These are phyloP conservation scores for Zenarchopterus dispar DNA, from an alignment of 2,797 vertebrate species.

Conservation along the genomic window DNA sequence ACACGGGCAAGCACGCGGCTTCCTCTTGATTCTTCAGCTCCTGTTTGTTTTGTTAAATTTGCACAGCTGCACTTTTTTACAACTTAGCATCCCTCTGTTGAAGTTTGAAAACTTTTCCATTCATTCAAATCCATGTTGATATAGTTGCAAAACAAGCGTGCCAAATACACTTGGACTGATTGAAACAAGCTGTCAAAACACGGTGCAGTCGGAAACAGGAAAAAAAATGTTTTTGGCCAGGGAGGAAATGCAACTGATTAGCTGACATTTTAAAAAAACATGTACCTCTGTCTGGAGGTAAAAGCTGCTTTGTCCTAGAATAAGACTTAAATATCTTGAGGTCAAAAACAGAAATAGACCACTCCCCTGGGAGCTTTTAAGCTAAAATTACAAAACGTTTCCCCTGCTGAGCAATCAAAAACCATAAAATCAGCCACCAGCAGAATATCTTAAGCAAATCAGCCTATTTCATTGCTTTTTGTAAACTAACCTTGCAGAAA, in stretches of 20 bases:
- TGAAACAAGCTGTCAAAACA: slow-evolving; percentile 40
- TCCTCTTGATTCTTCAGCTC: slow-evolving; percentile 14
- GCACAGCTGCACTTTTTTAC: slow-evolving; percentile 29
- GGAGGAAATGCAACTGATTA: slow-evolving; percentile 23
- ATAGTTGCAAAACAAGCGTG: slow-evolving; percentile 16
- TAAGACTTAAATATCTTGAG: slow-evolving; percentile 38
- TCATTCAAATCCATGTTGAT: slow-evolving; percentile 27
- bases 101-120: slow-evolving; percentile 47
- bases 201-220: slow-evolving; percentile 17
- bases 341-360: slow-evolving; percentile 45
- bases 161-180: slow-evolving; percentile 18
- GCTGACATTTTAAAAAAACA: slow-evolving; percentile 12
- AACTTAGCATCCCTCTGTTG: not conserved
- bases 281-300: slow-evolving; percentile 18
- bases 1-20: not conserved
- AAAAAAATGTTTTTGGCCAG: slow-evolving; percentile 6
- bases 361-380: slow-evolving; percentile 60
- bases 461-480: slow-evolving; percentile 49
- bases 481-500: slow-evolving; percentile 60
- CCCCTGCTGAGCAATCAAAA: slow-evolving; percentile 53
- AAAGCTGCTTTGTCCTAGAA: slow-evolving; percentile 18
- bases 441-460: slow-evolving; percentile 44
- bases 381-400: slow-evolving; percentile 50
- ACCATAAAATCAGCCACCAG: slow-evolving; percentile 67
- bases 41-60: slow-evolving; percentile 23